phyloP scores from a whole-genome alignment of 1,140 invertebrate species.

The Ephestia elutella region DNA sequence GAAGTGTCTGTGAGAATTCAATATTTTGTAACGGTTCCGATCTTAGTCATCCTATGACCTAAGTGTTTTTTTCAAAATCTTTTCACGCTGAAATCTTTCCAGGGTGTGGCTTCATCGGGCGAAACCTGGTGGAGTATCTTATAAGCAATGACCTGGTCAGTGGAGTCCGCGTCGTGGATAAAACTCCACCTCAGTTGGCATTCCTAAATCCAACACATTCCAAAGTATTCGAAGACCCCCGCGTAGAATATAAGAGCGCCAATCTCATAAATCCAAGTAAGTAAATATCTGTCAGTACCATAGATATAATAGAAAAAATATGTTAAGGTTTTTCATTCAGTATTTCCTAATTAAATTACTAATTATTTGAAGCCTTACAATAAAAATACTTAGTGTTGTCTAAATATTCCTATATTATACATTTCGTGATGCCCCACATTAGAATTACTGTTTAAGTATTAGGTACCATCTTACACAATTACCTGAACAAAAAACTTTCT shows the following conservation, averaged over 20 bases:
- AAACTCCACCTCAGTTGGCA: constrained; percentile 92
- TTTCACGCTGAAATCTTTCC: constrained; percentile 46
- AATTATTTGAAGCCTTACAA: background rate
- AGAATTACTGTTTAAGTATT: no score
- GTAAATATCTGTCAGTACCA: background rate
- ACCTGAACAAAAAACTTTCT: no score
- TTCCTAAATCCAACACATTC: constrained; percentile 88
- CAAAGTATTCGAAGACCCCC: constrained; percentile 78
- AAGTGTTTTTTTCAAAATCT: constrained; percentile 41
- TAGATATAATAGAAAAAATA: background rate
- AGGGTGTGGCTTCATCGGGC: constrained; percentile 95
- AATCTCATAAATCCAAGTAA: constrained; percentile 92
- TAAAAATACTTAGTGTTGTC: background rate
- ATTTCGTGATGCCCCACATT: no score
- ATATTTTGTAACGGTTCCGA: constrained; percentile 44
- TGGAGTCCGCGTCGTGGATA: constrained; percentile 88
- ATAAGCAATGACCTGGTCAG: constrained; percentile 85
- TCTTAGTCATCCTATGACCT: constrained; percentile 60
- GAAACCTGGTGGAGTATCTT: constrained; percentile 89
- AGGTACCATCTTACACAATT: no score
- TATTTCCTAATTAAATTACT: background rate
- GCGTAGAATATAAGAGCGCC: constrained; percentile 92
- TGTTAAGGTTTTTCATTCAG: background rate
- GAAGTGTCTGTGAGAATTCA: background rate
- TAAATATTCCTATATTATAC: no score